A percentile compares a stretch with the other conserved stretches of the same genome.
Conservation (phyloP, 1,140 invertebrate species). For the Halictus rubicundus region DNA sequence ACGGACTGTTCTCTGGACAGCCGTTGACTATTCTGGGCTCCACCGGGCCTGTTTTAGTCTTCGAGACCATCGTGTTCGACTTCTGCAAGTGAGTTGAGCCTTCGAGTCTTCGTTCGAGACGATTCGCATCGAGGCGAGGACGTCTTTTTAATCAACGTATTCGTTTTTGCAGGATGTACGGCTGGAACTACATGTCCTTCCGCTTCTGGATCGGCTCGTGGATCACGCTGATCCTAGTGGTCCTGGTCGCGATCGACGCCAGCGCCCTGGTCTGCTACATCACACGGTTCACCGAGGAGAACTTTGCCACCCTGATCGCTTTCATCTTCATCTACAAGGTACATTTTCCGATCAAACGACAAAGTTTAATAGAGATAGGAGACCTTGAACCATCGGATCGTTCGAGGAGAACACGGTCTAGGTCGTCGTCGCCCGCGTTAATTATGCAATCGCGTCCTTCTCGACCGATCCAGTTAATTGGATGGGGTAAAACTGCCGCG, state of each 20-base stretch:
- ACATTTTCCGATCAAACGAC: slow-evolving; percentile 18
- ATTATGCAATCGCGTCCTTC: slow-evolving; percentile 37
- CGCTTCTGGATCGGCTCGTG: slow-evolving; percentile 97
- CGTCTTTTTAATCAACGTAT: background rate
- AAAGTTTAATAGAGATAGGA: background rate
- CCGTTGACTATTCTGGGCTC: slow-evolving; percentile 98
- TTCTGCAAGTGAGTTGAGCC: slow-evolving; percentile 89
- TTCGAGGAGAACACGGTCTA: background rate
- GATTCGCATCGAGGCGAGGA: too few species aligned
- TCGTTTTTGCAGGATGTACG: slow-evolving; percentile 80
- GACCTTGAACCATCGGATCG: background rate
- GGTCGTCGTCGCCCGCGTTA: background rate
- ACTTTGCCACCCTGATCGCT: slow-evolving; percentile 98
- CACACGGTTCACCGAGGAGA: slow-evolving; percentile 99
- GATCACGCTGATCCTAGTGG: slow-evolving; percentile 92
- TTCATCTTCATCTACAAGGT: slow-evolving; percentile 99
- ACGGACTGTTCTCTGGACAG: slow-evolving; percentile 98
- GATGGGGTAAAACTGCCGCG: slow-evolving; percentile 27
- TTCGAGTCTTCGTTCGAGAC: too few species aligned
- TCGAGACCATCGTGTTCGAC: slow-evolving; percentile 98
- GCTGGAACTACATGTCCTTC: slow-evolving; percentile 96
- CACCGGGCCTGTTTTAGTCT: slow-evolving; percentile 98
- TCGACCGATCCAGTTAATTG: slow-evolving; percentile 33
- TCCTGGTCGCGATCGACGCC: slow-evolving; percentile 96
- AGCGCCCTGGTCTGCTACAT: slow-evolving; percentile 99